Evolutionary conservation across 2,888 invertebrate genomes (phyloP).

Genomic region (Hipparchia semele): DNA sequence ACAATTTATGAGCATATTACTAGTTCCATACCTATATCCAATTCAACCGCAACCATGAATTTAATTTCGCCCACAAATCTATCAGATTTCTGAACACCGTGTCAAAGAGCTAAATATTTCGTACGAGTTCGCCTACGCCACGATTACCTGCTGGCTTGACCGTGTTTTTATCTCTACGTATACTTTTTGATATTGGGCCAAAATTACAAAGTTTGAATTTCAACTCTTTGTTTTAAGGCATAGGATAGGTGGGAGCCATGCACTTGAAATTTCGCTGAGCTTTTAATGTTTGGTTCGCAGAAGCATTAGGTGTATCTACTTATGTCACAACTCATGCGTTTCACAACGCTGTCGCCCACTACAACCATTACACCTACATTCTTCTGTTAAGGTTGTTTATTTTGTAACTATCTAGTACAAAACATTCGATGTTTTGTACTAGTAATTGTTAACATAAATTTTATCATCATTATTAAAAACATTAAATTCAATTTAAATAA

Average conservation of each 20-base stretch:
- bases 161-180: constrained; percentile 52
- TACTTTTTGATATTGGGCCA: constrained; percentile 48
- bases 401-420: constrained; percentile 31
- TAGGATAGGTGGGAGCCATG: constrained; percentile 35
- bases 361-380: constrained; percentile 58
- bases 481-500: not conserved
- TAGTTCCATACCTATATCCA: not conserved
- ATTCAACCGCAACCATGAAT: constrained; percentile 31
- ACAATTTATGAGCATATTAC: constrained; percentile 13
- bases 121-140: constrained; percentile 60
- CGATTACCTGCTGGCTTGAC: constrained; percentile 58
- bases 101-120: constrained; percentile 56
- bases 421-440: not conserved
- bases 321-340: constrained; percentile 60
- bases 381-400: constrained; percentile 50
- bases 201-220: constrained; percentile 10
- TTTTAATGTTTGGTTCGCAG: constrained; percentile 52
- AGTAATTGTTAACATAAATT: not conserved
- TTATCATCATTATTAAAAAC: not conserved
- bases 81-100: constrained; percentile 53
- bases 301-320: constrained; percentile 47
- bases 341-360: constrained; percentile 66
- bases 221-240: constrained; percentile 18
- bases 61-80: constrained; percentile 45
- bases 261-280: constrained; percentile 39